These are phyloP conservation scores for Andrena chrysosceles DNA, from an alignment of 2,888 invertebrate species.

Conservation along the genomic window DNA sequence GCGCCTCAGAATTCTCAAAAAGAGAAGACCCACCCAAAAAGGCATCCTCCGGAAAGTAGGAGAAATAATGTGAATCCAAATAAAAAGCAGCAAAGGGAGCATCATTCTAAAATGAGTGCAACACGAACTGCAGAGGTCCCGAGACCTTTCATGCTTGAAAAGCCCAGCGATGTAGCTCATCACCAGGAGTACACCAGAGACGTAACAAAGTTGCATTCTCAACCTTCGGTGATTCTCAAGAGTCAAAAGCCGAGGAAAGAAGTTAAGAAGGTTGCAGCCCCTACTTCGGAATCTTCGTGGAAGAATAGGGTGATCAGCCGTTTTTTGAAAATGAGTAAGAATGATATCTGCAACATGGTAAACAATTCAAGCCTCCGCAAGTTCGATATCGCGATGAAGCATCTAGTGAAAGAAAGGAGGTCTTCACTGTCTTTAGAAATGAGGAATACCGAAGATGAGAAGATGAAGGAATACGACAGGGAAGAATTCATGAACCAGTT, in stretches of 20 bases:
- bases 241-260: conserved; percentile 25
- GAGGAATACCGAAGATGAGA: conserved; percentile 81
- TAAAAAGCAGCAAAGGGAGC: neutral
- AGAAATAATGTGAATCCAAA: conserved; percentile 19
- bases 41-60: neutral
- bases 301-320: conserved; percentile 81
- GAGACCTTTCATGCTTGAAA: conserved; percentile 7
- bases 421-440: conserved; percentile 78
- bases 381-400: conserved; percentile 83
- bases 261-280: conserved; percentile 41
- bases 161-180: neutral
- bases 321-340: conserved; percentile 83
- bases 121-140: neutral
- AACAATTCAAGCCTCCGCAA: conserved; percentile 82
- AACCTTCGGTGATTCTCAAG: conserved; percentile 6
- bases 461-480: conserved; percentile 77
- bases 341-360: conserved; percentile 83
- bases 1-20: neutral
- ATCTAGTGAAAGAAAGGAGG: conserved; percentile 80
- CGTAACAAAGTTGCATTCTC: conserved; percentile 12
- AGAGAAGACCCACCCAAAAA: neutral
- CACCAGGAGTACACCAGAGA: neutral
- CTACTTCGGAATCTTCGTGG: conserved; percentile 75
- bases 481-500: conserved; percentile 83
- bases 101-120: neutral